These are phyloP conservation scores for Alviniconcha marisindica DNA, from an alignment of 1,140 invertebrate species.

Conservation along the genomic window DNA sequence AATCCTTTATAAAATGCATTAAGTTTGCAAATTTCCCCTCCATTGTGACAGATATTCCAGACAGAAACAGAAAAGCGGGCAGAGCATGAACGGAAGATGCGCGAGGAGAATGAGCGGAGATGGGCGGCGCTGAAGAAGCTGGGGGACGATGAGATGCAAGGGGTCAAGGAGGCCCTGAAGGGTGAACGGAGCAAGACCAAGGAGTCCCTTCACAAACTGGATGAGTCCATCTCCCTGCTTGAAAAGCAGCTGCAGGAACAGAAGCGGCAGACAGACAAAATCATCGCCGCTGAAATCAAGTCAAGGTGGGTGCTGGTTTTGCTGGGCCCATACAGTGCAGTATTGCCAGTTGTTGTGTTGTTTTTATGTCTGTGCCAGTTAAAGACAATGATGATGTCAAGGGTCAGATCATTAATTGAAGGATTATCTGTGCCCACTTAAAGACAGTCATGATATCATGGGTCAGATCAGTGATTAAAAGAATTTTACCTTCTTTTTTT, in stretches of 20 bases:
- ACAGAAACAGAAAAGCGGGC: constrained; percentile 63
- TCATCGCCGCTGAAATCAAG: constrained; percentile 74
- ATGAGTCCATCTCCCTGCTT: constrained; percentile 72
- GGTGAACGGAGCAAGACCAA: constrained; percentile 67
- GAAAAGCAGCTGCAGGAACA: constrained; percentile 72
- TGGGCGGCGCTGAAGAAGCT: constrained; percentile 66
- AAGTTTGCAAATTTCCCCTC: no score
- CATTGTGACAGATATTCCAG: constrained; percentile 65
- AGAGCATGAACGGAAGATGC: constrained; percentile 61
- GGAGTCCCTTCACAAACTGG: constrained; percentile 71
- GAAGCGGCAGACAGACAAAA: constrained; percentile 71
- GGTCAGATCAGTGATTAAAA: no score
- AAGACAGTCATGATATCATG: no score
- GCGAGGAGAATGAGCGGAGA: constrained; percentile 66
- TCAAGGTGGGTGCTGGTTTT: constrained; percentile 62
- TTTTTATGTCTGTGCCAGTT: no score
- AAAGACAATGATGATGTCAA: no score
- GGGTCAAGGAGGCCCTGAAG: constrained; percentile 68
- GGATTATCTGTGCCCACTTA: no score
- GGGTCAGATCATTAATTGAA: no score
- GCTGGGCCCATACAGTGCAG: no score
- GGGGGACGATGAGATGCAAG: constrained; percentile 61
- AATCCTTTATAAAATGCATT: no score
- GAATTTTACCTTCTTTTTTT: no score
- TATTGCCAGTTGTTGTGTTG: no score